These are phyloP conservation scores for Marasmarcha lunaedactyla DNA, from an alignment of 2,888 invertebrate genomes.

Conservation along the genomic window DNA sequence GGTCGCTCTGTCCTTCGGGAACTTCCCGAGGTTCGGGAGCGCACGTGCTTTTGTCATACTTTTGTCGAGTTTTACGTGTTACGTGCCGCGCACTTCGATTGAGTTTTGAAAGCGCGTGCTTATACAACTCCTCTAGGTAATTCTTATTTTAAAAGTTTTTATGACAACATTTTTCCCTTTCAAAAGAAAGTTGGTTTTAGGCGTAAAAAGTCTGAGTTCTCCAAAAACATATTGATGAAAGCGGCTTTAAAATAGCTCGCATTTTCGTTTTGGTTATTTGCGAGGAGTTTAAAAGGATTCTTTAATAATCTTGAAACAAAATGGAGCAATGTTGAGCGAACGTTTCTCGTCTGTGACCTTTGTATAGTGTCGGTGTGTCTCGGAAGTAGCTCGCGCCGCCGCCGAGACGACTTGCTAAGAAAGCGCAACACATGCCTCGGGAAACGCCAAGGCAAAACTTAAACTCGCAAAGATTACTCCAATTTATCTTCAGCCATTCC, in stretches of 20 bases:
- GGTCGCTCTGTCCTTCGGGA: slow-evolving; percentile 58
- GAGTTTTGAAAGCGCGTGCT: slow-evolving; percentile 44
- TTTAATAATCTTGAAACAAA: too few species aligned
- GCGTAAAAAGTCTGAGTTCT: slow-evolving; percentile 6
- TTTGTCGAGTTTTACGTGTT: slow-evolving; percentile 57
- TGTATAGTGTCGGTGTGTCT: background rate
- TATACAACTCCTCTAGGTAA: slow-evolving; percentile 39
- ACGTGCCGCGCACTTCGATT: slow-evolving; percentile 61
- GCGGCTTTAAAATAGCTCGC: too few species aligned
- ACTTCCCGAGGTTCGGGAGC: slow-evolving; percentile 53
- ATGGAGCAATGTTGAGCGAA: too few species aligned
- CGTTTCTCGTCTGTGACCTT: too few species aligned
- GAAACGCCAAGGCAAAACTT: too few species aligned
- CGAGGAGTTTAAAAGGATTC: too few species aligned
- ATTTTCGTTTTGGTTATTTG: background rate
- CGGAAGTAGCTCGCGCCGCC: slow-evolving; percentile 28
- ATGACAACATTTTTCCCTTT: slow-evolving; percentile 18
- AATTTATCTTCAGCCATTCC: slow-evolving; percentile 18
- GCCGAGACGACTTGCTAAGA: slow-evolving; percentile 8
- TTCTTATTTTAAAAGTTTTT: slow-evolving; percentile 42
- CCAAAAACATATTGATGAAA: background rate
- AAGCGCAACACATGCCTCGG: too few species aligned
- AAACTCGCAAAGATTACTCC: slow-evolving; percentile 23
- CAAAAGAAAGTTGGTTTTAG: slow-evolving; percentile 3
- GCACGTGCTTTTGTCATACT: slow-evolving; percentile 66